Conservation (phyloP, 2,797 vertebrate species). For the Ctenopoma kingsleyae region DNA sequence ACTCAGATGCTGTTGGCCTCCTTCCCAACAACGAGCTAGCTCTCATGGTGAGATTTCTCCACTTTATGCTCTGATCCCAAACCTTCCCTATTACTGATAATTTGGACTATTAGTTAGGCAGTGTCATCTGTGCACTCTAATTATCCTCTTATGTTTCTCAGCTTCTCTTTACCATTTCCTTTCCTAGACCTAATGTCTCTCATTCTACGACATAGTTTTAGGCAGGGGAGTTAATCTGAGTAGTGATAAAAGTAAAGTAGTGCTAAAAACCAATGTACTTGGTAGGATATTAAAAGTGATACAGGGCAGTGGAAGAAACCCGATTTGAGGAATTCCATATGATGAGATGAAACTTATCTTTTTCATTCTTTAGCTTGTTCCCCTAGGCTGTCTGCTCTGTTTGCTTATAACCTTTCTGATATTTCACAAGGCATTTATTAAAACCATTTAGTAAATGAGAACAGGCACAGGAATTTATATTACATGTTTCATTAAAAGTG, state of each 20-base stretch:
- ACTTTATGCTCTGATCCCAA: slow-evolving; percentile 59
- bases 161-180: slow-evolving; percentile 33
- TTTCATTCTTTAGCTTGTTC: slow-evolving; percentile 35
- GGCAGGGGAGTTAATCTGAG: slow-evolving; percentile 22
- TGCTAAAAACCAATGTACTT: slow-evolving; percentile 23
- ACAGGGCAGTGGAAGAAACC: slow-evolving; percentile 18
- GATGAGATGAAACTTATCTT: slow-evolving; percentile 39
- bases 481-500: slow-evolving; percentile 11
- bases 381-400: slow-evolving; percentile 26
- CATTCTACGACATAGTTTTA: slow-evolving; percentile 29
- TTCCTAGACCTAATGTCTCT: slow-evolving; percentile 22
- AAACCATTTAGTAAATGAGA: slow-evolving; percentile 10
- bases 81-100: slow-evolving; percentile 73
- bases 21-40: slow-evolving; percentile 42
- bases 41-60: slow-evolving; percentile 59
- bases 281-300: slow-evolving; percentile 14
- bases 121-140: slow-evolving; percentile 75
- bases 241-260: slow-evolving; percentile 33
- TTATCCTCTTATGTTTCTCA: slow-evolving; percentile 71
- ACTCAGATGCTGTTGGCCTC: slow-evolving; percentile 56
- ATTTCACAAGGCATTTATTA: slow-evolving; percentile 5
- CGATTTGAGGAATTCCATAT: slow-evolving; percentile 47
- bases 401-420: slow-evolving; percentile 39
- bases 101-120: slow-evolving; percentile 77
- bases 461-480: neutral